Evolutionary conservation across 2,113 vertebrate genomes (phyloP), one percentile per base, ranked within the genome.

Genomic region (Pterocles gutturalis): DNA sequence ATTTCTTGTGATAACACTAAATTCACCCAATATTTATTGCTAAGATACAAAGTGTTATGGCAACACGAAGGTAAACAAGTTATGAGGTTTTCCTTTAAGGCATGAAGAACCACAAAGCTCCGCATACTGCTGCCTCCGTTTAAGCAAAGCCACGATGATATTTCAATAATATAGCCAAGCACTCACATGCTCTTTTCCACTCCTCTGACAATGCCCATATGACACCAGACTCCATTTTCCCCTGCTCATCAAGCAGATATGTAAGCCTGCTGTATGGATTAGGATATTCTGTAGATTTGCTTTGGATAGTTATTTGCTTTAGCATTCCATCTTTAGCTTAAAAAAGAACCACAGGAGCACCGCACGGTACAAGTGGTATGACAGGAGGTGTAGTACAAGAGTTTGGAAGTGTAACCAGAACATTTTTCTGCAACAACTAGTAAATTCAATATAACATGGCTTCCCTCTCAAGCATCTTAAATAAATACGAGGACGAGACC

Each of bases 11-110:
- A 96, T 97, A 96, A 95, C 87, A 90, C 77, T 81, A 79, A 88
- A 96, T 78, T 90, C 65, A 58, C 87, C 83, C 76, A 38, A 45
- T 89, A 93, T 96, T 96, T 96, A 96, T 96, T 91, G 93, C 97
- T 70, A 86, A 97, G 94, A 90, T 93, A 94, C 95, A 43, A 88
- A 91, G 69, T 97, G 96, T 95, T 96, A 80, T 97, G 93, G 96
- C 93, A 97, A 97, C 97, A 66, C 1, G 55, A 72, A 94, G 82
- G 48, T 94, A 96, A 97, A 96, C 96, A 97, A 93, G 60, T 84
- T 92, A 76, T 17, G 93, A 85, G 81, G 76, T 92, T 95, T 97
- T 96, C 92, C 88, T 97, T 91, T 61, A 80, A 77, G 79, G 73
- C 89, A 70, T 24, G 53, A 84, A 87, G 58, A 72, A 38, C 67